A percentile compares a stretch with the other conserved stretches of the same genome.
Evolutionary conservation across 2,888 invertebrate genomes (phyloP).

Genomic region (Clistopyga incitator): DNA sequence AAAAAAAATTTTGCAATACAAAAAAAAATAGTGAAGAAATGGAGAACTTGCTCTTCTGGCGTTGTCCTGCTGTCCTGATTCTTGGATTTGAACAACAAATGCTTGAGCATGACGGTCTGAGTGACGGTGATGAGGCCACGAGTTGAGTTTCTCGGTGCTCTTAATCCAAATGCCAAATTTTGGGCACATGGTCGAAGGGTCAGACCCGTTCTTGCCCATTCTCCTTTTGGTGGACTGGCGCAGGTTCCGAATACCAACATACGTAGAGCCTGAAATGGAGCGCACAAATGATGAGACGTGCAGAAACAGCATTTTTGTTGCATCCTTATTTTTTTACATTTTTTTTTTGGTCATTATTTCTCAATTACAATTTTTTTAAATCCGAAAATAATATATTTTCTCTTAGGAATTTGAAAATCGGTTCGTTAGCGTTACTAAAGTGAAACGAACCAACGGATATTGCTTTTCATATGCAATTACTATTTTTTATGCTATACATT

Average conservation of each 20-base stretch:
- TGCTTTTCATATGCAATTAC: background rate
- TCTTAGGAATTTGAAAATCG: too few species aligned
- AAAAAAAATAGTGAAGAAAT: background rate
- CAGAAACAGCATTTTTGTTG: background rate
- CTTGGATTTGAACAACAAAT: slow-evolving; percentile 86
- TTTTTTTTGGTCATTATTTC: background rate
- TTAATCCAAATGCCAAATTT: slow-evolving; percentile 88
- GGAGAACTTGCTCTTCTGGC: slow-evolving; percentile 86
- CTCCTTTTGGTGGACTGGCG: slow-evolving; percentile 89
- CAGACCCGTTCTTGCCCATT: slow-evolving; percentile 90
- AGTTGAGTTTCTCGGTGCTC: slow-evolving; percentile 88
- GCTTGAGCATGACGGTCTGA: slow-evolving; percentile 90
- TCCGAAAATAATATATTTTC: too few species aligned
- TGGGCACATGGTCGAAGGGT: slow-evolving; percentile 87
- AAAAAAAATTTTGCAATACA: background rate
- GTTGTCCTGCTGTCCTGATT: slow-evolving; percentile 85
- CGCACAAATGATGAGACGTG: background rate
- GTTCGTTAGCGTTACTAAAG: too few species aligned
- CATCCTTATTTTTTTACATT: too few species aligned
- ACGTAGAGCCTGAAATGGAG: slow-evolving; percentile 86
- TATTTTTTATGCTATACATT: background rate
- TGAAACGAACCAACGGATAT: too few species aligned
- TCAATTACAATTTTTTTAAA: too few species aligned
- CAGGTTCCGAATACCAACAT: slow-evolving; percentile 88
- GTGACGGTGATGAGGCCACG: slow-evolving; percentile 88